Base-by-base conservation (phyloP, 2,797 vertebrate genomes). In the Anguilla marmorata region DNA sequence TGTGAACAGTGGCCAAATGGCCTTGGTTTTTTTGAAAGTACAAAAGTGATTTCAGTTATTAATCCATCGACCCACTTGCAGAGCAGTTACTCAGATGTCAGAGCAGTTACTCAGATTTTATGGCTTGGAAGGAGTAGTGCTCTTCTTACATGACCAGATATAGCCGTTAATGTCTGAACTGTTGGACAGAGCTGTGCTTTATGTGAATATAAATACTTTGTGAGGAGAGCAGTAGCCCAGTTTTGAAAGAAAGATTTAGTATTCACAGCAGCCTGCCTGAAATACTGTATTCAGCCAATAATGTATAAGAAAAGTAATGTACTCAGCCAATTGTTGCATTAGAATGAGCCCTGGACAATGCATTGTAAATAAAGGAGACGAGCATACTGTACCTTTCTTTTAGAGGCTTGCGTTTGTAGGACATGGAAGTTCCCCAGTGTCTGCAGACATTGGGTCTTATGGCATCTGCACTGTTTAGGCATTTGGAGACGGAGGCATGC, bases 341-440 rank as follows among this genome's bases (percentile, higher is more conserved):
- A 88, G 24, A 58, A 85, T 14, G 56, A 85, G 66, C 84, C 2
- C 16, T 85, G 27, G 58, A 85, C 30, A 14, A 66, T 41, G 84
- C 24, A 66, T 66, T 66, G 30, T 85, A 66, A 14, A 66, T 85
- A 66, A n/a, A 16, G 19, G 54, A 60, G 33, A 72, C 66, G 4
- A 66, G 84, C 58, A 63, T 85, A 8, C 50, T 12, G 50, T 52
- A 58, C 84, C 84, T 85, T 84, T 14, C 19, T 24, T 85, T 5
- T 45, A 58, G 56, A 56, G 50, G 33, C 52, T 30, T 37, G 41
- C 5, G 48, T 56, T 56, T 84, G 6, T 30, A 37, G n/a, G 84
- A 37, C 30, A 54, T 24, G 6, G 56, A 52, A 9, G 79, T 37
- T 83, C 21, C 19, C 8, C 12, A 27, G 41, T 30, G 12, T 80